Conservation (phyloP, 2,113 vertebrate genomes). For the Sphyrna mokarran region DNA sequence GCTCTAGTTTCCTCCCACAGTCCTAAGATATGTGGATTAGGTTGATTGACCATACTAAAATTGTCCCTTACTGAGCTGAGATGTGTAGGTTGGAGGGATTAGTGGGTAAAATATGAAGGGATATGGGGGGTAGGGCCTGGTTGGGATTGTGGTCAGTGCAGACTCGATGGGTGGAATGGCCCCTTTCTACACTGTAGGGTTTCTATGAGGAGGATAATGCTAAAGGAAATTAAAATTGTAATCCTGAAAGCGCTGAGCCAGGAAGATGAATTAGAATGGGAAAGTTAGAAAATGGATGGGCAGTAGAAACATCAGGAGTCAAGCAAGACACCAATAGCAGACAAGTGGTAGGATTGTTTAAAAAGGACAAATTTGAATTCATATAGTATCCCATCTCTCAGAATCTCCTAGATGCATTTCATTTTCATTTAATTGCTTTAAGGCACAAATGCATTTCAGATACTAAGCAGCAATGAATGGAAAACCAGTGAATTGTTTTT, state of each 20-base stretch:
- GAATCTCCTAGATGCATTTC: neutral
- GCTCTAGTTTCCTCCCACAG: too few species aligned
- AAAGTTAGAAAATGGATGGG: neutral
- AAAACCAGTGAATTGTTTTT: neutral
- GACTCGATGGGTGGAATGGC: too few species aligned
- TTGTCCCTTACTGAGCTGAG: too few species aligned
- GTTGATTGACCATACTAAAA: too few species aligned
- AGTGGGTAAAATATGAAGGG: too few species aligned
- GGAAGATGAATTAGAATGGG: neutral
- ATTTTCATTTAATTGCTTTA: neutral
- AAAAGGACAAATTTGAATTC: neutral
- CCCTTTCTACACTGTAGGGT: too few species aligned
- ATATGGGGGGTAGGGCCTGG: too few species aligned
- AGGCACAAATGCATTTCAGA: neutral
- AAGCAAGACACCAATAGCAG: neutral
- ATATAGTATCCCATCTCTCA: neutral
- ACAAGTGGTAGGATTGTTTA: neutral
- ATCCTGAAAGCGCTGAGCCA: neutral
- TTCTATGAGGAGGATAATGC: neutral
- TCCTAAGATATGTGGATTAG: too few species aligned
- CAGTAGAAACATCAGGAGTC: neutral
- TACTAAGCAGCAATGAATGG: neutral
- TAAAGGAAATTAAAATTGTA: neutral
- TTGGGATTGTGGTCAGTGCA: too few species aligned
- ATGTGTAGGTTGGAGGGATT: too few species aligned